A percentile compares a stretch with the other conserved stretches of the same genome.
These are phyloP conservation scores for Semnornis frantzii DNA, from an alignment of 2,113 vertebrate genomes.

Conservation along the genomic window DNA sequence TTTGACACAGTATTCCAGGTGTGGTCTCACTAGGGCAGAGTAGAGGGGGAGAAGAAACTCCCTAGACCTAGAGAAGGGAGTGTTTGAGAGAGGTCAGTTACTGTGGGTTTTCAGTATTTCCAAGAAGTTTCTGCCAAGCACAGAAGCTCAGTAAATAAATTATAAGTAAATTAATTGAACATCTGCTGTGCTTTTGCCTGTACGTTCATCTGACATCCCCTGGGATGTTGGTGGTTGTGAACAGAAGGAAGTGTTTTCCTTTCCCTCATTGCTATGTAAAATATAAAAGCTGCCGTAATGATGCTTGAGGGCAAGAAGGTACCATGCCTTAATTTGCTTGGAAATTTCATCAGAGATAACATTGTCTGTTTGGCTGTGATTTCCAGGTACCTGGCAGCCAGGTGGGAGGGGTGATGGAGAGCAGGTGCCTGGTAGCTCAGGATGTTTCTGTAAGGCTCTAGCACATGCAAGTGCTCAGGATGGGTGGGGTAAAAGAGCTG, in stretches of 20 bases:
- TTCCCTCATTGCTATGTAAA: fast-evolving
- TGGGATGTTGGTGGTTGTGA: background rate
- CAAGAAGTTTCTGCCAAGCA: background rate
- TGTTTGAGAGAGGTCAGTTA: background rate
- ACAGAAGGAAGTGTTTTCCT: background rate
- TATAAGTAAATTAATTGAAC: background rate
- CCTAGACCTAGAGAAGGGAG: background rate
- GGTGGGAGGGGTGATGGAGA: background rate
- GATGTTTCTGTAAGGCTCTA: background rate
- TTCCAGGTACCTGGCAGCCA: background rate
- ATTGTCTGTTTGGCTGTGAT: background rate
- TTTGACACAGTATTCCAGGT: too few species aligned
- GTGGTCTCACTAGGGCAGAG: too few species aligned
- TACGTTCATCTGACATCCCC: background rate
- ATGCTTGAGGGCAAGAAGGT: background rate
- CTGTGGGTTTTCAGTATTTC: background rate
- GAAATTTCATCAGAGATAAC: background rate
- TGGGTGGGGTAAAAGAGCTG: background rate
- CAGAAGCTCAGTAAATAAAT: background rate
- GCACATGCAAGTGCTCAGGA: fast-evolving
- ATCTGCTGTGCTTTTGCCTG: background rate
- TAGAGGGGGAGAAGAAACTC: too few species aligned
- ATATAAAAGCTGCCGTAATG: background rate
- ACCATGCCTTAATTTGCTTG: fast-evolving
- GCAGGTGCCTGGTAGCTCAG: background rate